Percentiles rank a stretch among this genome's conserved stretches.
Conservation (phyloP, 2,797 vertebrate genomes). For the Cynodonichthys magdalenae region DNA sequence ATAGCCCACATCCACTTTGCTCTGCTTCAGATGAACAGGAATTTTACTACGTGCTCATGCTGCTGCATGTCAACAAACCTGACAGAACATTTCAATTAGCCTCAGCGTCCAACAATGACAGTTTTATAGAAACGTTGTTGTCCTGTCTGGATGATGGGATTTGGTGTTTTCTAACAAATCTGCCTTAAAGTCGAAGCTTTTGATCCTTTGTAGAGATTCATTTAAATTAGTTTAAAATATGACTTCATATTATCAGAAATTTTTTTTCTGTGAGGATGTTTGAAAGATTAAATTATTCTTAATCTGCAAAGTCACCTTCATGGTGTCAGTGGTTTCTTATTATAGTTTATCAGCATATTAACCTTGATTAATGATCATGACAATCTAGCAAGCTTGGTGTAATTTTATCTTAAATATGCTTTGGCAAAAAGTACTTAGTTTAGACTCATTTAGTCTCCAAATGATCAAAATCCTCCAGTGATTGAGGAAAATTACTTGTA, state of each 20-base stretch:
- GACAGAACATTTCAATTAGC: conserved; percentile 22
- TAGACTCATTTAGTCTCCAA: not conserved
- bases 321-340: not conserved
- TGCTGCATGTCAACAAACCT: conserved; percentile 6
- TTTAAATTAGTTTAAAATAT: conserved; percentile 37
- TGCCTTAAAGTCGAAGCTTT: conserved; percentile 18
- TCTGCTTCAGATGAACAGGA: conserved; percentile 51
- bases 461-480: not conserved
- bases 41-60: conserved; percentile 20
- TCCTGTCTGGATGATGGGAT: not conserved
- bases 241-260: conserved; percentile 46
- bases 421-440: not conserved
- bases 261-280: conserved; percentile 10
- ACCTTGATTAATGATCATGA: conserved; percentile 12
- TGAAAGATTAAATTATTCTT: conserved; percentile 44
- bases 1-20: conserved; percentile 61
- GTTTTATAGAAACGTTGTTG: conserved; percentile 13
- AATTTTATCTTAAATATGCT: not conserved
- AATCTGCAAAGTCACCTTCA: conserved; percentile 33
- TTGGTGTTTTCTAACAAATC: conserved; percentile 24
- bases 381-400: not conserved
- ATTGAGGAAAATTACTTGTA: not conserved
- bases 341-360: conserved; percentile 11
- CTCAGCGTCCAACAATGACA: conserved; percentile 8
- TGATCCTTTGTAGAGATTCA: conserved; percentile 33